Base-by-base conservation (phyloP, 2,113 vertebrate species). In the Ursus arctos region DNA sequence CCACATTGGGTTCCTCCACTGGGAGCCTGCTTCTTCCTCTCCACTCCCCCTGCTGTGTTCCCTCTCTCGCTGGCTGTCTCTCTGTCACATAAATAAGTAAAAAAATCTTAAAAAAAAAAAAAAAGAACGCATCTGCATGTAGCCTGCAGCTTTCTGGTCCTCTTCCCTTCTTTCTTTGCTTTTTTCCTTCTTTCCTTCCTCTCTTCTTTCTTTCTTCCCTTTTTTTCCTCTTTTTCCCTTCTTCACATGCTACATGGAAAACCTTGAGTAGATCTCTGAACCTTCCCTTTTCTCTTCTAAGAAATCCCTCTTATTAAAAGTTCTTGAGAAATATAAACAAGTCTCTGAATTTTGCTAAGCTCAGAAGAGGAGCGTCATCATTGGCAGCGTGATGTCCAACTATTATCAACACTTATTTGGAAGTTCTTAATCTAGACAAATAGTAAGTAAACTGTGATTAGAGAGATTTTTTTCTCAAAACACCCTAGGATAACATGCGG, bases 401-500 rank as follows among this genome's bases (percentile, higher is more conserved):
- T 77, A 36, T 28, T 77, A 49, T 0, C 47, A 71, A 79, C 19
- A 91, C 51, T 88, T 88, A 93, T 33, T 67, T 87, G 72, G 55
- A 28, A 1, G 36, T 96, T 96, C 81, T 88, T 65, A 96, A 12
- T 81, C 31, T 53, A 80, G 96, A 74, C 8, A 63, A n/a, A 95
- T 15, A n/a, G 51, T 21, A 47, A 4, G 87, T n/a, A 90, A 91
- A 28, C 90, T 55, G 96, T 33, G 51, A 92, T 89, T 85, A 85
- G 95, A 96, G 77, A 77, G 83, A 83, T 85, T 28, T 93, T 2
- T 33, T 96, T 13, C n/a, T 86, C 57, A 95, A 92, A 96, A 81
- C 36, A 97, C 4, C 15, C 33, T 31, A 33, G 51, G 88, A 97
- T 71, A 97, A 98, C 97, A 97, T 49, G 87, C 57, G 86, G 91